Conservation (phyloP, 2,797 vertebrate genomes). For the Furcifer pardalis region DNA sequence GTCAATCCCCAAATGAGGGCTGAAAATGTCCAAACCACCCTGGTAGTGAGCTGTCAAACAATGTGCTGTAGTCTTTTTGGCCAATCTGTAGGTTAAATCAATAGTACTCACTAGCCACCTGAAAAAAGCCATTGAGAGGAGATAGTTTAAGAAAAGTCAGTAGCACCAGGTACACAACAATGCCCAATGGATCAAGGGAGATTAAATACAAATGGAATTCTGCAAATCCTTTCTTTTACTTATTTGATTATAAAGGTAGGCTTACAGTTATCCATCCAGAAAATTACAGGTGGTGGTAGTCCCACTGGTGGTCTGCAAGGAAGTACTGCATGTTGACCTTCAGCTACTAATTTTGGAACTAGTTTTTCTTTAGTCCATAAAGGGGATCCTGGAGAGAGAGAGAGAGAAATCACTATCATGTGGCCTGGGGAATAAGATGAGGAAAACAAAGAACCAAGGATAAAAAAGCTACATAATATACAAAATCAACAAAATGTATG, state of each 20-base stretch:
- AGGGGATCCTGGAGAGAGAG: conserved; percentile 88
- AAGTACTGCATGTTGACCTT: conserved; percentile 87
- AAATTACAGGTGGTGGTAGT: conserved; percentile 93
- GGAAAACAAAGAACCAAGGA: neutral
- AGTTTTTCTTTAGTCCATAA: conserved; percentile 97
- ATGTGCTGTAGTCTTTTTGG: no score
- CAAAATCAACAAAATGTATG: conserved; percentile 1
- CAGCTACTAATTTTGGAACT: conserved; percentile 83
- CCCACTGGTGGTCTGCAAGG: conserved; percentile 91
- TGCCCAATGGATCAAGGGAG: neutral
- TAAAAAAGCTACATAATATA: neutral
- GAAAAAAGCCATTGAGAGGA: no score
- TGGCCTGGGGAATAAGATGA: conserved; percentile 26
- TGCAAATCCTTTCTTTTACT: neutral
- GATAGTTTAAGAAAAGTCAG: no score
- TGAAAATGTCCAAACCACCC: no score
- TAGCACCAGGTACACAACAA: neutral
- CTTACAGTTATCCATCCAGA: conserved; percentile 99
- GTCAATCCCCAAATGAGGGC: no score
- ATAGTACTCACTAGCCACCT: no score
- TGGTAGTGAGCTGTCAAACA: no score
- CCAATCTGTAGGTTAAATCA: no score
- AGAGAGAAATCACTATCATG: conserved; percentile 34
- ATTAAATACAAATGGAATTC: neutral
- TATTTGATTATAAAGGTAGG: conserved; percentile 36